Evolutionary conservation across 1,140 invertebrate species (phyloP), one percentile per base, ranked within the genome.

Genomic region (Papilio polytes): DNA sequence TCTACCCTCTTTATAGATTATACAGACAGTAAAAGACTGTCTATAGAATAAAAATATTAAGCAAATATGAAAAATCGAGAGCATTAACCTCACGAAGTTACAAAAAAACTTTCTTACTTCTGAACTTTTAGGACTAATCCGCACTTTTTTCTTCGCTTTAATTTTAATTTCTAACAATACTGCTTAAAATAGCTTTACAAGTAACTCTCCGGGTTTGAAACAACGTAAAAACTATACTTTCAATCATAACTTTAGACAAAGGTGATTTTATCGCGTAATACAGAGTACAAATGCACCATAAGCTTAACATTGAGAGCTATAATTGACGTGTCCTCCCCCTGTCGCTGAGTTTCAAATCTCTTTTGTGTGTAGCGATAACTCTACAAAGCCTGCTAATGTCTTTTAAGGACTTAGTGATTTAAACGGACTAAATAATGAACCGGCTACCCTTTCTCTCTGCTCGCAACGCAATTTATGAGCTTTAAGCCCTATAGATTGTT

Each of bases 381-480:
- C 81, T 91, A 93, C 94, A 95, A 95, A 95, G 94, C 92, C 87
- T 90, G 87, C 94, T 95, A 95, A 95, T 94, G 91, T 94, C 92
- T 92, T 95, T 95, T 95, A 95, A 94, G 94, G 94, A 95, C 94
- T 95, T 95, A 93, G 93, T 92, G 94, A 95, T 95, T 95, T 95
- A 95, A 95, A 95, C 91, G 93, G 94, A 95, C 93, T 95, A 92
- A 92, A 92, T 94, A 94, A 95, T 95, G 93, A 95, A 92, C 87
- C 86, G 83, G 85, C 90, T 92, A 93, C 91, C 92, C 94, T 93
- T 94, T 89, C 88, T 85, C 87, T 87, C 48, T 56, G 53, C 44
- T 82, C 84, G 81, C 85, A 82, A 88, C 80, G 88, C 88, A 93
- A 91, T 93, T 94, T 93, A 91, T 87, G 85, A 85, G 90, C 89